Evolutionary conservation across 2,797 vertebrate species (phyloP), one percentile per base, ranked within the genome.

Genomic region (Halcyon smyrnensis): DNA sequence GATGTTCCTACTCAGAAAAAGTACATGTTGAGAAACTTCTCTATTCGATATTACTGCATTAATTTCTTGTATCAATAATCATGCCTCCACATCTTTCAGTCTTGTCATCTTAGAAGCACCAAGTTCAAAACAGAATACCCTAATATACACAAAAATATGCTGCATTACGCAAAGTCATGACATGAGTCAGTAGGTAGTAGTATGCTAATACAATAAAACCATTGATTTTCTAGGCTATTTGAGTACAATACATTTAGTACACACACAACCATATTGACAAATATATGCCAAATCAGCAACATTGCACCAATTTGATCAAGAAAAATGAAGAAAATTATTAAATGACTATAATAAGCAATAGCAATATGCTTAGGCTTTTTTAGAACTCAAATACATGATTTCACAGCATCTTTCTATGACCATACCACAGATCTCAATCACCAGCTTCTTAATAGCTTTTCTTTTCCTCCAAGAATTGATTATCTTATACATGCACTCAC

Each of bases 191-290:
- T 91, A 86, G 18, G 46, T 68, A 69, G 28, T 51, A 77, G 39
- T 41, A 75, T 43, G 68, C 57, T 92, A 90, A 89, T 84, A 84
- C 46, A 96, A 77, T 94, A 95, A 92, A 45, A 90, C 39, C 74
- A 98, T 97, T 63, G 97, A 97, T 97, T 96, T 79, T 95, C 89
- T 77, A 67, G 92, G 77, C 50, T 93, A 53, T 94, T 97, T 63
- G 46, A 83, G 53, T 81, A 80, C 70, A 91, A 94, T 74, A 81
- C 46, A 89, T 97, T 97, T 96, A 90, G 82, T 57, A 97, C 76
- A 95, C 92, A 96, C 45, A 20, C 57, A 95, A n/a, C 37, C 69
- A 34, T 79, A 36, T 79, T 87, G 76, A 84, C 68, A 95, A 78
- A 78, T 71, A 96, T 56, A 71, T 95, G 79, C 82, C 88, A 96